Conservation (phyloP, 2,797 vertebrate species). For the Linurgus olivaceus region DNA sequence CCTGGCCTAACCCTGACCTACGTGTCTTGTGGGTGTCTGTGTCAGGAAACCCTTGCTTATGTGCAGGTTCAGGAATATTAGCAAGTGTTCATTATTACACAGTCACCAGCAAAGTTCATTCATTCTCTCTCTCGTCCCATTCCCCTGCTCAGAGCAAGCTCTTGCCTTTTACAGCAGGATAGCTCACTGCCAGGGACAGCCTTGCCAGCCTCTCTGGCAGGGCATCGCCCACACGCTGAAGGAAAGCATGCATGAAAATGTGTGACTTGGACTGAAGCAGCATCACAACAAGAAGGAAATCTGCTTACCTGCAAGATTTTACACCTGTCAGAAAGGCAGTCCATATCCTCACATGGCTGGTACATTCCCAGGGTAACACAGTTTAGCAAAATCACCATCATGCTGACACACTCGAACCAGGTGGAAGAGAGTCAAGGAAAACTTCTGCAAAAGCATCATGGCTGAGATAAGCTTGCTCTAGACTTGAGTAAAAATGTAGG, state of each 20-base stretch:
- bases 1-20: not conserved
- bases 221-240: not conserved
- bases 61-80: not conserved
- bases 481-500: not conserved
- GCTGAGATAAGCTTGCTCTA: not conserved
- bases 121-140: not conserved
- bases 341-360: conserved; percentile 97
- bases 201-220: not conserved
- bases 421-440: conserved; percentile 79
- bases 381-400: conserved; percentile 98
- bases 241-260: not conserved
- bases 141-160: not conserved
- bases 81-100: not conserved
- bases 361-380: conserved; percentile 98
- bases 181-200: not conserved
- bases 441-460: not conserved
- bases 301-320: conserved; percentile 91
- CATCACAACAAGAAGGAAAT: not conserved
- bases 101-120: not conserved
- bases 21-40: not conserved
- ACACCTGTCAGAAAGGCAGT: conserved; percentile 95
- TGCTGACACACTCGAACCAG: conserved; percentile 97
- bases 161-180: not conserved
- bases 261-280: not conserved
- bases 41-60: not conserved